phyloP scores from a whole-genome alignment of 2,888 invertebrate species.

The Neoitamus cyanurus region DNA sequence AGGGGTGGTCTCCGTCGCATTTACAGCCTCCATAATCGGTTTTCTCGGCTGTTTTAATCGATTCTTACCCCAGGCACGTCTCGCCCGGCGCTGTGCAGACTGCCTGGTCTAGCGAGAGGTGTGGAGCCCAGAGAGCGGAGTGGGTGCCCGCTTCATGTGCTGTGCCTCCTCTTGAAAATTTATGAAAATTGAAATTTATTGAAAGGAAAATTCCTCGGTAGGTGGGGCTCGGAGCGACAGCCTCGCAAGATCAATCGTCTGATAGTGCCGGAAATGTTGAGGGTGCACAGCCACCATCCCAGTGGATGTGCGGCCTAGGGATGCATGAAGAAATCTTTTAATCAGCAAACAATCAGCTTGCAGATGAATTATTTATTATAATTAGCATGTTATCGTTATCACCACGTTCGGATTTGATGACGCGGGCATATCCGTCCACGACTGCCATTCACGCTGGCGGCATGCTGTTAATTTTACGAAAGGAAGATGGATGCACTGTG shows the following conservation, averaged over 20 bases:
- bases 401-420: neutral
- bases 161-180: conserved; percentile 39
- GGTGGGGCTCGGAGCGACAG: neutral
- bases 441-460: neutral
- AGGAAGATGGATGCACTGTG: neutral
- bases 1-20: conserved; percentile 35
- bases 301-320: neutral
- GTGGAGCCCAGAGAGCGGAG: neutral
- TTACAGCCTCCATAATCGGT: conserved; percentile 34
- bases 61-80: conserved; percentile 35
- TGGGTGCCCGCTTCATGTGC: conserved; percentile 22
- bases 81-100: neutral
- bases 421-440: neutral
- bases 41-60: conserved; percentile 40
- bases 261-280: neutral
- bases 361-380: neutral
- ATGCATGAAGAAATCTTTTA: neutral
- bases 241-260: neutral
- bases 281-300: neutral
- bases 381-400: neutral
- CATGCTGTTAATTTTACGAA: neutral
- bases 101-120: neutral
- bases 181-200: conserved; percentile 44
- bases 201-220: conserved; percentile 33
- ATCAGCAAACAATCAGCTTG: neutral